A percentile compares a stretch with the other conserved stretches of the same genome.
These are phyloP conservation scores for Eurypyga helias DNA, from an alignment of 2,113 vertebrate species.

Conservation along the genomic window DNA sequence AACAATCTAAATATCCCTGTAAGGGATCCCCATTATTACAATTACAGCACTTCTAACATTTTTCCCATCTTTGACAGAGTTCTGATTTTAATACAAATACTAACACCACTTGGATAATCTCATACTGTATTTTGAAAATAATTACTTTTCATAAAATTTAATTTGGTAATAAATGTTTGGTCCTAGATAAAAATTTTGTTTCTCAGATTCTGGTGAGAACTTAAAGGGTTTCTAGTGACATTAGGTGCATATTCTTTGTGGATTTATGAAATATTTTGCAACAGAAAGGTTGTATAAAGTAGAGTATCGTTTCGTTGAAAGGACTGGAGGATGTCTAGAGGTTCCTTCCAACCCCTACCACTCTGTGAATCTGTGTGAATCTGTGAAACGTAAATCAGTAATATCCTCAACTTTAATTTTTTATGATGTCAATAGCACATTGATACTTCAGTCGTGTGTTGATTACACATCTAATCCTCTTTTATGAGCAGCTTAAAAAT, in stretches of 20 bases:
- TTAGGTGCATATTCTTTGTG: neutral
- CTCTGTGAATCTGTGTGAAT: too few species aligned
- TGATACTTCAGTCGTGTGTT: neutral
- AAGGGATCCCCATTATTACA: neutral
- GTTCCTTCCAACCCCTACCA: too few species aligned
- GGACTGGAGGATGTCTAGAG: too few species aligned
- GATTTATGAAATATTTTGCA: neutral
- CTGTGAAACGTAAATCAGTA: neutral
- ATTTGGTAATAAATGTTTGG: neutral
- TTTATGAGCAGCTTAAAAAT: neutral
- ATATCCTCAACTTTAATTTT: neutral
- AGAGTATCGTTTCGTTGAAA: neutral
- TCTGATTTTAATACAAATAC: neutral
- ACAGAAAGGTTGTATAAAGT: neutral
- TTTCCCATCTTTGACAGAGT: neutral
- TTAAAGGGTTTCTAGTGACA: neutral
- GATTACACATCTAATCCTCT: slow-evolving; percentile 5
- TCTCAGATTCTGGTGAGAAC: neutral
- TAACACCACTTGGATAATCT: neutral
- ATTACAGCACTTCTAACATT: neutral
- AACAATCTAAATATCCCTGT: neutral
- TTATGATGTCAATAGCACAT: neutral
- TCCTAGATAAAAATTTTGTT: neutral
- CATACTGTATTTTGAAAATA: neutral
- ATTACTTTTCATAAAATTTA: neutral